Evolutionary conservation across 64 coral and sea anemone species (phyloP).

Genomic region (Orbicella faveolata): DNA sequence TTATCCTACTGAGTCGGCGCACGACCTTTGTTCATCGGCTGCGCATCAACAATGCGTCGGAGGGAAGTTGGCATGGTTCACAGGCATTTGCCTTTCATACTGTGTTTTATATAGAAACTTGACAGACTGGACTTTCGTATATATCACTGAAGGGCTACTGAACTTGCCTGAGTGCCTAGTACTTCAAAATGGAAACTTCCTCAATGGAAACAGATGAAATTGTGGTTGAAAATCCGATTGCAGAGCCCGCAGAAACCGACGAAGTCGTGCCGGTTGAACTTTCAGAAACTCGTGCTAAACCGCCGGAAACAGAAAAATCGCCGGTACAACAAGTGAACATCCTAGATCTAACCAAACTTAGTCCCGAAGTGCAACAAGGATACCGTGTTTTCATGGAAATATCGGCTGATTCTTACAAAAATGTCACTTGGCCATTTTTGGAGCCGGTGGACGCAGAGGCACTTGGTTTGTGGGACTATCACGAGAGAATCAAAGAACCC

Average conservation of each 20-base stretch:
- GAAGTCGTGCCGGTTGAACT: slow-evolving; percentile 57
- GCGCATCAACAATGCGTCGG: slow-evolving; percentile 34
- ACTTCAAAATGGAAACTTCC: slow-evolving; percentile 39
- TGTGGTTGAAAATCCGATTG: slow-evolving; percentile 17
- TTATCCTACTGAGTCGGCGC: slow-evolving; percentile 36
- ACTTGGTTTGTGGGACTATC: slow-evolving; percentile 94
- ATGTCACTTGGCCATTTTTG: slow-evolving; percentile 95
- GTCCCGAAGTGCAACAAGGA: slow-evolving; percentile 90
- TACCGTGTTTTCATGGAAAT: slow-evolving; percentile 92
- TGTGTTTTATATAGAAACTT: slow-evolving; percentile 20
- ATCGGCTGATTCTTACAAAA: slow-evolving; percentile 81
- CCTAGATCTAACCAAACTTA: slow-evolving; percentile 81
- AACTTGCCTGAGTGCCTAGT: background rate
- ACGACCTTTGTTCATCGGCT: slow-evolving; percentile 16
- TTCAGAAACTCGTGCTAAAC: slow-evolving; percentile 56
- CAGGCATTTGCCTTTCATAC: background rate
- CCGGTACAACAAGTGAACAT: slow-evolving; percentile 46
- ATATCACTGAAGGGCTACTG: background rate
- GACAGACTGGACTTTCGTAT: background rate
- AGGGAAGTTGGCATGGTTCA: slow-evolving; percentile 35
- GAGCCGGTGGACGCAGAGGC: slow-evolving; percentile 89
- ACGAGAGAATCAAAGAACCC: slow-evolving; percentile 84
- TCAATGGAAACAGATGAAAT: slow-evolving; percentile 30
- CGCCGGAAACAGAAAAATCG: slow-evolving; percentile 68
- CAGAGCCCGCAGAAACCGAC: background rate